A percentile compares a stretch with the other conserved stretches of the same genome.
phyloP scores from a whole-genome alignment of 2,888 invertebrate genomes.

The Dicroscelio sp. region DNA sequence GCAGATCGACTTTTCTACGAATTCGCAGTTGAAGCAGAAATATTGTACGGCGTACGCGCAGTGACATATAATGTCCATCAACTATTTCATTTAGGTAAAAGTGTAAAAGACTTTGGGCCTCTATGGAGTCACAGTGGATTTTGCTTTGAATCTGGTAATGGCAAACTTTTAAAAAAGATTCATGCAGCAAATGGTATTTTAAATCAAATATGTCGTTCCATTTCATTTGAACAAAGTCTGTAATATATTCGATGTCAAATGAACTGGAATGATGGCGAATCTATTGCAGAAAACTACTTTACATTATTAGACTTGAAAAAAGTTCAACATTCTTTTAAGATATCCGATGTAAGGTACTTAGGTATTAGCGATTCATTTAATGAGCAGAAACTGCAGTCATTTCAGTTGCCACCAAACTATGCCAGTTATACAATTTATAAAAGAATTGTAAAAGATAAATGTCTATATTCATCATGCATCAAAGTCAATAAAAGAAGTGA shows the following conservation, averaged over 20 bases:
- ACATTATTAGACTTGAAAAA: constrained; percentile 21
- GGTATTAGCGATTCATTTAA: neutral
- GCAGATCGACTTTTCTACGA: constrained; percentile 23
- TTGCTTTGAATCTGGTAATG: constrained; percentile 60
- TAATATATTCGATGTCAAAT: constrained; percentile 37
- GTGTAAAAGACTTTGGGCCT: constrained; percentile 67
- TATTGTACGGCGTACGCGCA: constrained; percentile 6
- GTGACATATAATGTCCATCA: constrained; percentile 65
- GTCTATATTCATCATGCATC: constrained; percentile 34
- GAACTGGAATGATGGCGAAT: constrained; percentile 15
- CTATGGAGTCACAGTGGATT: constrained; percentile 58
- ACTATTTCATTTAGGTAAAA: constrained; percentile 55
- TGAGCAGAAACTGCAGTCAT: constrained; percentile 7
- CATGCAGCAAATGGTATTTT: constrained; percentile 70
- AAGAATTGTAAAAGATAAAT: constrained; percentile 40
- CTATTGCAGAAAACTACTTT: constrained; percentile 33
- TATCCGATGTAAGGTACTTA: constrained; percentile 37
- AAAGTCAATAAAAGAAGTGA: constrained; percentile 53
- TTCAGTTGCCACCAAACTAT: constrained; percentile 13
- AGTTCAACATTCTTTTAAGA: constrained; percentile 11
- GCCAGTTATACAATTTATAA: constrained; percentile 25
- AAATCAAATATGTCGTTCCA: constrained; percentile 40
- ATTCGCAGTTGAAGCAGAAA: constrained; percentile 37
- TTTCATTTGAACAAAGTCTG: constrained; percentile 37
- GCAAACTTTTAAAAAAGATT: constrained; percentile 37